Evolutionary conservation across 2,113 vertebrate genomes (phyloP).

Genomic region (Bos indicus): DNA sequence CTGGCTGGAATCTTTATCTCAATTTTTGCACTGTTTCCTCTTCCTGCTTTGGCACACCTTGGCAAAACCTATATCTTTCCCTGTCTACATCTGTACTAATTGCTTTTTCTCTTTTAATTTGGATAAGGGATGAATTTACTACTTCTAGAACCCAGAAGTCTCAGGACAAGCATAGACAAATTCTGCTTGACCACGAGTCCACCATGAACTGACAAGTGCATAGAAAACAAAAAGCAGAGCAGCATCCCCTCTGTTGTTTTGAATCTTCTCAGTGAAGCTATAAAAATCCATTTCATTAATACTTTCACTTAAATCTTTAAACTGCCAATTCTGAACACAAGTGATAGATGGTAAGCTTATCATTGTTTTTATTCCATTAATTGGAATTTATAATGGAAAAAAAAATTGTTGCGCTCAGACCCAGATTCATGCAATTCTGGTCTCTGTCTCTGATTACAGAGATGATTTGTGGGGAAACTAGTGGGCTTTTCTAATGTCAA

Average conservation of each 20-base stretch:
- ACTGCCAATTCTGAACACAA: slow-evolving; percentile 33
- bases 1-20: neutral
- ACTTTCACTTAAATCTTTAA: slow-evolving; percentile 39
- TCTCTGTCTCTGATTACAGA: neutral
- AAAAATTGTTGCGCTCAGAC: neutral
- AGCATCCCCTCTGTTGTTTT: neutral
- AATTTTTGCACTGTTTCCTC: neutral
- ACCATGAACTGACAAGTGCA: neutral
- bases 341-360: slow-evolving; percentile 38
- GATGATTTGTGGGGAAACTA: neutral
- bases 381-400: slow-evolving; percentile 46
- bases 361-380: slow-evolving; percentile 38
- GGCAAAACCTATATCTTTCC: neutral
- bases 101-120: neutral
- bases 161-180: neutral
- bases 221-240: neutral
- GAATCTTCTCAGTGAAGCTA: neutral
- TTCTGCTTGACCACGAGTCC: neutral
- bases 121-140: neutral
- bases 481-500: neutral
- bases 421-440: neutral
- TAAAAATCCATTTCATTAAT: slow-evolving; percentile 15
- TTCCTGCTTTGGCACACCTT: neutral
- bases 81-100: neutral
- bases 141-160: neutral